Evolutionary conservation across 2,113 vertebrate species (phyloP).

Genomic region (mouse (Mus musculus)): DNA sequence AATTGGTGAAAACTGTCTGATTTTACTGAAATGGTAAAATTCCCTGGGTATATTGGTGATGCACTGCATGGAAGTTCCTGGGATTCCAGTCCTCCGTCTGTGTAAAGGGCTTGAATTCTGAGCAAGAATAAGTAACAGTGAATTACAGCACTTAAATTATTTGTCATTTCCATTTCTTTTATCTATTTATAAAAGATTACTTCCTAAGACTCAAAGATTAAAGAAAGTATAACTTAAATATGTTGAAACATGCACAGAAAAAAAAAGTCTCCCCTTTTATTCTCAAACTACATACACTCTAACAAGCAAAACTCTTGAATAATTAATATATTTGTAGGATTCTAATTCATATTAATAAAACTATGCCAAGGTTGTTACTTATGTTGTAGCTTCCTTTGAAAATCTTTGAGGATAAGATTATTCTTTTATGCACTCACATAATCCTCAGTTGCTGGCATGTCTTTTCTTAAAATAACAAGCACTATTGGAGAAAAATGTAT

Average conservation of each 20-base stretch:
- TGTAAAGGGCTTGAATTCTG: constrained; percentile 18
- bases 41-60: background rate
- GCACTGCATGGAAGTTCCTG: background rate
- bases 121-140: background rate
- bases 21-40: background rate
- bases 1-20: background rate
- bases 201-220: background rate
- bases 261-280: background rate
- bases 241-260: constrained; percentile 3
- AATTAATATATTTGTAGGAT: constrained; percentile 47
- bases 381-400: constrained; percentile 47
- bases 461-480: constrained; percentile 60
- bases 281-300: constrained; percentile 1
- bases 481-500: constrained; percentile 50
- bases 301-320: constrained; percentile 32
- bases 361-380: constrained; percentile 18
- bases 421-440: constrained; percentile 56
- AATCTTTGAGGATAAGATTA: constrained; percentile 39
- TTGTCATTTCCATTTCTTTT: constrained; percentile 26
- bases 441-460: background rate
- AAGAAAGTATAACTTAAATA: constrained; percentile 31
- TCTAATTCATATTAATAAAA: constrained; percentile 64
- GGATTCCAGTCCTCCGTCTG: background rate
- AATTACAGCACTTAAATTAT: background rate
- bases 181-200: constrained; percentile 21